Evolutionary conservation across 2,113 vertebrate genomes (phyloP), one percentile per base, ranked within the genome.

Genomic region (Rhinolophus sinicus): DNA sequence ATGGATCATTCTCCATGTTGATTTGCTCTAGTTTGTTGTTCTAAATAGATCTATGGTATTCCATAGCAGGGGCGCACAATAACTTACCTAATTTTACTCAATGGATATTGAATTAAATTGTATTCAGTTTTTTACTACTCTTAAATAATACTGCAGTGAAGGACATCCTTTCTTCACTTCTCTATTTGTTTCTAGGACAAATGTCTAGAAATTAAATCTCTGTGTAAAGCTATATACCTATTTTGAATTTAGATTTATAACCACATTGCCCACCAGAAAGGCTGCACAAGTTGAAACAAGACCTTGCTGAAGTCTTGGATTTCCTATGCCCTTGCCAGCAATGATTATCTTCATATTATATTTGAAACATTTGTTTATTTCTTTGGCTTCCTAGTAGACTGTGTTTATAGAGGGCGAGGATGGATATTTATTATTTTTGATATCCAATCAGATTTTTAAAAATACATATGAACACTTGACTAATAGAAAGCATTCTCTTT

Each of bases 321-420:
- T 93, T 65, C 50, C 18, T 50, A 38, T 67, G 8, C 44, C 40
- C 38, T 90, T 90, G n/a, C 35, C 47, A 93, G 26, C 16, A 81
- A 6, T 58, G 75, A 84, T 75, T 65, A 38, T 60, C 60, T 77
- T 82, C 70, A 54, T 22, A 38, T 72, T 95, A 30, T 78, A 52
- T 90, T 70, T 90, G 85, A 94, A 60, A 54, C 77, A 47, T 21
- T 81, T 94, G 12, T 87, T 95, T 94, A 95, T 89, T 81, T 94
- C 30, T 62, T n/a, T 76, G 24, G n/a, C 50, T 85, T 96, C 67
- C 12, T 88, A 58, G 35, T 91, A 73, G 24, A 21, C 52, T 86
- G 30, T 4, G 38, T 80, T 88, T 80, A 72, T n/a, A 90, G 65
- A 87, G 52, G 30, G 5, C 44, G 82, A 83, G 28, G 19, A 47